A percentile compares a stretch with the other conserved stretches of the same genome.
phyloP scores from a whole-genome alignment of 2,113 vertebrate genomes.

The Miniopterus natalensis region DNA sequence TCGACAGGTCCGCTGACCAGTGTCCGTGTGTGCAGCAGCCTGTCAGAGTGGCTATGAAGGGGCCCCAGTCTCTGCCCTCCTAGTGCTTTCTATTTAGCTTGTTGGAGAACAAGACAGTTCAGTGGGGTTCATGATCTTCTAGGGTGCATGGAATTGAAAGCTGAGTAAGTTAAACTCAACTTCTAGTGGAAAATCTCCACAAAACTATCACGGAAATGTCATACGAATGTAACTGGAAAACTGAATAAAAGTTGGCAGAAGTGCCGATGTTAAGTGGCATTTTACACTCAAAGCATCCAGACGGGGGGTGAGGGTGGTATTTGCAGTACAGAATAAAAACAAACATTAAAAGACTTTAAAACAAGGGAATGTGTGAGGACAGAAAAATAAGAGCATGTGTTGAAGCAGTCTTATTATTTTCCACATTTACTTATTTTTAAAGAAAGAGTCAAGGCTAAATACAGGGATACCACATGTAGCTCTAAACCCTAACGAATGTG shows the following conservation, averaged over 20 bases:
- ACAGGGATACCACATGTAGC: slow-evolving; percentile 30
- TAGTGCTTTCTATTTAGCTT: neutral
- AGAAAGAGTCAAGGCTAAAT: slow-evolving; percentile 61
- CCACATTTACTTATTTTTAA: slow-evolving; percentile 52
- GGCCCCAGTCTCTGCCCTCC: neutral
- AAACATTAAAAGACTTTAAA: slow-evolving; percentile 67
- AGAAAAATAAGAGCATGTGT: slow-evolving; percentile 59
- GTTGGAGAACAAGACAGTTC: slow-evolving; percentile 1
- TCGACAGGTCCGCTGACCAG: neutral
- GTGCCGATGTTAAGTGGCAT: slow-evolving; percentile 33
- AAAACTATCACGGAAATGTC: slow-evolving; percentile 53
- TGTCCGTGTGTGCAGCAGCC: neutral
- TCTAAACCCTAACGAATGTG: slow-evolving; percentile 51
- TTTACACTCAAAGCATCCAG: slow-evolving; percentile 57
- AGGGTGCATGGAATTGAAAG: slow-evolving; percentile 32
- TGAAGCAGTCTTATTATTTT: slow-evolving; percentile 61
- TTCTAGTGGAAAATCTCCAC: slow-evolving; percentile 51
- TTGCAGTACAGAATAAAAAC: slow-evolving; percentile 59
- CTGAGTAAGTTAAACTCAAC: slow-evolving; percentile 39
- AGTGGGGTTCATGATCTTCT: neutral
- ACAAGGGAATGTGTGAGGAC: slow-evolving; percentile 34
- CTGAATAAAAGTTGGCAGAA: slow-evolving; percentile 25
- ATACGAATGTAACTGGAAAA: slow-evolving; percentile 47
- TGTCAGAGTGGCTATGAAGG: neutral
- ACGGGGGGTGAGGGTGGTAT: neutral